Evolutionary conservation across 37 sponge, comb jelly and placozoan species (phyloP), one percentile per base, ranked within the genome.

Genomic region (Halisarca cf. caerulea): DNA sequence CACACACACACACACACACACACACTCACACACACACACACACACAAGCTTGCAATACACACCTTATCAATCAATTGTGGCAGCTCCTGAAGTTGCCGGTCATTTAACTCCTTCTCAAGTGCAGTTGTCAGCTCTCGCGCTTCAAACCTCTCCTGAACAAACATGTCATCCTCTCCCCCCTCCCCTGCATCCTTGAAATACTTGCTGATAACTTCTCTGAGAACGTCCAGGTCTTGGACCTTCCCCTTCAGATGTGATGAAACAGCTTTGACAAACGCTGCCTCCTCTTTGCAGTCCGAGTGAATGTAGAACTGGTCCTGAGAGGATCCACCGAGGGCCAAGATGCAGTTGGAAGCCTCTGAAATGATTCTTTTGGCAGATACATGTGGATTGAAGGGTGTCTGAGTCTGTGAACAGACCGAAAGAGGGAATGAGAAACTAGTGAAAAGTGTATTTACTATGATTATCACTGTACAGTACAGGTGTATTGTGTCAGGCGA

Each of bases 41-140:
- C 57, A 20, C 11, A 20, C 17, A 20, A 55, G 17, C 57, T 20
- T 55, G 57, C 57, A 55, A 62, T 62, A 4, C 64, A 62, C 55
- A 89, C 93, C 88, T 93, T 93, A 7, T 93, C 82, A 28, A 87
- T 41, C 60, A 93, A 34, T 28, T 55, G 27, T 59, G 87, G 85
- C 2, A 58, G 45, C 35, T 55, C 38, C 61, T 86, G 87, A 0
- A 93, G 70, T 40, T 89, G 87, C 41, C 82, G 11, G 17, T 89
- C 91, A 14, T 47, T 51, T 47, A 93, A 42, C 59, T 89, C 78
- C 21, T 4, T 61, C 68, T 84, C 70, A n/a, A 93, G 34, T 23
- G 91, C 93, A 18, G n/a, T 23, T 11, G 17, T 89, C 78, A 35
- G n/a, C 42, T 39, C 84, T 44, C 45, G 87, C 88, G 38, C 24